A percentile compares a stretch with the other conserved stretches of the same genome.
Conservation (phyloP, 2,888 invertebrate genomes). For the Eupithecia pulchellata region DNA sequence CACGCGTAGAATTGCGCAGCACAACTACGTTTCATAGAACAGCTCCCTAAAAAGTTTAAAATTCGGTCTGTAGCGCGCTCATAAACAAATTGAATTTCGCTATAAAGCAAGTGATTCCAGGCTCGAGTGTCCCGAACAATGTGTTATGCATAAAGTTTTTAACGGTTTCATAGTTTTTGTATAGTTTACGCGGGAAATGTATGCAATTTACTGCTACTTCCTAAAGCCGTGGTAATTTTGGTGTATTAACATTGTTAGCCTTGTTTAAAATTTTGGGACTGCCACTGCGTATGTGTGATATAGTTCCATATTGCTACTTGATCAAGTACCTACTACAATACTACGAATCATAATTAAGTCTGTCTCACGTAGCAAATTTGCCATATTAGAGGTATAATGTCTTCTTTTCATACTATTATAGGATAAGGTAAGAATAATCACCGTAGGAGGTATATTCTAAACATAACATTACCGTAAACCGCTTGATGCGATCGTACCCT, state of each 20-base stretch:
- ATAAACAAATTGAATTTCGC: conserved; percentile 58
- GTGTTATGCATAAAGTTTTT: conserved; percentile 52
- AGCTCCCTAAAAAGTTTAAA: conserved; percentile 36
- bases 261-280: not conserved
- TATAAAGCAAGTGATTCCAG: conserved; percentile 58
- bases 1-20: not conserved
- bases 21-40: not conserved
- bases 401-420: no score
- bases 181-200: conserved; percentile 15
- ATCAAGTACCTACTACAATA: no score
- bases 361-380: no score
- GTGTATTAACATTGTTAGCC: not conserved
- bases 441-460: no score
- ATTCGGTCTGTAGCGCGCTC: conserved; percentile 31
- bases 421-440: no score
- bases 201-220: not conserved
- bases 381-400: no score
- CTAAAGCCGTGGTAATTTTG: not conserved
- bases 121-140: conserved; percentile 52
- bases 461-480: conserved; percentile 21
- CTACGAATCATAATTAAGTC: no score
- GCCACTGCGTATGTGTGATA: no score
- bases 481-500: conserved; percentile 39
- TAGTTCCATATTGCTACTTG: no score
- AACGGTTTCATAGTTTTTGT: conserved; percentile 42